These are phyloP conservation scores for Xestobium rufovillosum DNA, from an alignment of 2,888 invertebrate species.

Conservation along the genomic window DNA sequence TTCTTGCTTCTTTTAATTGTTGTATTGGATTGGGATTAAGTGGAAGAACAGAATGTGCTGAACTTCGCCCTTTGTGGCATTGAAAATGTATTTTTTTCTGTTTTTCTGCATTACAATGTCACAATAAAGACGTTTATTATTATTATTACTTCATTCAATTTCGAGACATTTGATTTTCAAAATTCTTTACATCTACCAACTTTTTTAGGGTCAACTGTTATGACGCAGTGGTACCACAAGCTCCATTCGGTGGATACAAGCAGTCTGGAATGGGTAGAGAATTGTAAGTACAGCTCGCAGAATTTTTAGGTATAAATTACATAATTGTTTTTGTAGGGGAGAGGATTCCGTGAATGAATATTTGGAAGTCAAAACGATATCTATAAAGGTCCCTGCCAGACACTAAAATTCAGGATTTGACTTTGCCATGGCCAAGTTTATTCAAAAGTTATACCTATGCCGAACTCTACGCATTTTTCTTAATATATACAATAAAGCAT, in stretches of 20 bases:
- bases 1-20: no score
- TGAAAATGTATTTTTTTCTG: no score
- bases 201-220: constrained; percentile 66
- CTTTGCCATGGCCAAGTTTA: no score
- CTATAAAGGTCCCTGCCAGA: constrained; percentile 45
- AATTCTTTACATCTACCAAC: constrained; percentile 8
- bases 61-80: no score
- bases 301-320: constrained; percentile 5
- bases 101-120: no score
- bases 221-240: constrained; percentile 61
- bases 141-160: no score
- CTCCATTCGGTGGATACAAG: constrained; percentile 86
- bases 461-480: no score
- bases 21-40: no score
- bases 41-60: no score
- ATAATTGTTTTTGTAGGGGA: constrained; percentile 50
- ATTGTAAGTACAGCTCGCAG: constrained; percentile 54
- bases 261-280: constrained; percentile 82
- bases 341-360: constrained; percentile 72
- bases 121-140: no score
- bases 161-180: constrained; percentile 26
- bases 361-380: constrained; percentile 70
- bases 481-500: no score
- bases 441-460: no score
- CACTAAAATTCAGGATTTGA: constrained; percentile 17